Percentiles rank a stretch among this genome's conserved stretches.
phyloP scores from a whole-genome alignment of 2,113 vertebrate species.

The Cottus gobio region DNA sequence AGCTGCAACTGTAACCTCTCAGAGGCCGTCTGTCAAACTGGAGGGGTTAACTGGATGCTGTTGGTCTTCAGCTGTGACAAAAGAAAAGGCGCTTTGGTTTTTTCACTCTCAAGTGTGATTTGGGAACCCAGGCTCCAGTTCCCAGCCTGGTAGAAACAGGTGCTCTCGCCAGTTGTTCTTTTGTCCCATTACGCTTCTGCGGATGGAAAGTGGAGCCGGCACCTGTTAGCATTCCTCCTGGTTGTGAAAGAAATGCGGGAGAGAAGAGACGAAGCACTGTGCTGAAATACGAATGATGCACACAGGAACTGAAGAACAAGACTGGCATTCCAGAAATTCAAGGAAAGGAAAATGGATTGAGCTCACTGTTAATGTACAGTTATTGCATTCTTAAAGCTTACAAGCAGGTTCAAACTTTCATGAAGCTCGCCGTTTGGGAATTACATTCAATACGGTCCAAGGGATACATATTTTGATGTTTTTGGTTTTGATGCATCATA shows the following conservation, averaged over 20 bases:
- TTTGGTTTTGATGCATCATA: no score
- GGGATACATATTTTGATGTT: no score
- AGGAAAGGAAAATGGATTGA: neutral
- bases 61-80: slow-evolving; percentile 41
- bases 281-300: slow-evolving; percentile 32
- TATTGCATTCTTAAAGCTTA: neutral
- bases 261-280: neutral
- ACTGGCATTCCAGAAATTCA: neutral
- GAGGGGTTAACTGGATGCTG: slow-evolving; percentile 36
- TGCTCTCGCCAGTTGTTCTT: slow-evolving; percentile 74
- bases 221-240: slow-evolving; percentile 71
- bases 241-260: slow-evolving; percentile 24
- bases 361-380: neutral
- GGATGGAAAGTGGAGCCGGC: slow-evolving; percentile 59
- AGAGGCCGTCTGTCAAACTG: slow-evolving; percentile 18
- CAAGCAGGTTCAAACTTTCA: neutral
- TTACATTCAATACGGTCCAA: no score
- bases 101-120: slow-evolving; percentile 41
- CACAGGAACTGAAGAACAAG: neutral
- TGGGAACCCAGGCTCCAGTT: slow-evolving; percentile 57
- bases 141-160: slow-evolving; percentile 70
- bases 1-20: neutral
- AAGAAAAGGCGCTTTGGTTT: slow-evolving; percentile 45
- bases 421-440: no score
- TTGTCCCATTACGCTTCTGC: slow-evolving; percentile 37